Evolutionary conservation across 1,140 invertebrate genomes (phyloP).

Genomic region (Macrobrachium nipponense): DNA sequence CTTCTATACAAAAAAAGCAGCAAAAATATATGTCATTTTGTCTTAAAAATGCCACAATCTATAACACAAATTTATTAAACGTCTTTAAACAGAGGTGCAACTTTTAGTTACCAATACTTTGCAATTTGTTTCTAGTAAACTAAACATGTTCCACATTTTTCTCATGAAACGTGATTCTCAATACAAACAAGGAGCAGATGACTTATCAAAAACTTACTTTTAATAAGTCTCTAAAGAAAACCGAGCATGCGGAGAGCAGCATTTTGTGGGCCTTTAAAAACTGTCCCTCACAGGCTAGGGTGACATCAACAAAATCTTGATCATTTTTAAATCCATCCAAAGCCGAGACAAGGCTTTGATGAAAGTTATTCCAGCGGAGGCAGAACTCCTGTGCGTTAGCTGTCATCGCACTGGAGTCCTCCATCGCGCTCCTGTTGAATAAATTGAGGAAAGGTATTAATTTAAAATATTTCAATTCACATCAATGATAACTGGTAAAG

Average conservation of each 20-base stretch:
- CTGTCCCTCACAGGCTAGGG: conserved; percentile 84
- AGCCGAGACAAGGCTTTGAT: conserved; percentile 69
- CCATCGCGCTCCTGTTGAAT: conserved; percentile 54
- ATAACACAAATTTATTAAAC: too few species aligned
- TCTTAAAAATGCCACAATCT: too few species aligned
- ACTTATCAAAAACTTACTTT: conserved; percentile 73
- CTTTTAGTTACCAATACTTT: too few species aligned
- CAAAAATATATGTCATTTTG: too few species aligned
- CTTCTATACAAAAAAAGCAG: too few species aligned
- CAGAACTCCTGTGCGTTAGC: conserved; percentile 70
- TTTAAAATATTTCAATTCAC: too few species aligned
- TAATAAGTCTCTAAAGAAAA: conserved; percentile 89
- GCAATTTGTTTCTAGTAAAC: too few species aligned
- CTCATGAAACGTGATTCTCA: too few species aligned
- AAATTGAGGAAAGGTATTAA: not conserved
- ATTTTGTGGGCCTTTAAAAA: conserved; percentile 87
- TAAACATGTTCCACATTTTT: too few species aligned
- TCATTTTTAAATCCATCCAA: conserved; percentile 75
- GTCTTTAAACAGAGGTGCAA: too few species aligned
- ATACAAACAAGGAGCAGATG: not conserved
- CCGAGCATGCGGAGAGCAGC: conserved; percentile 85
- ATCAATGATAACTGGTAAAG: too few species aligned
- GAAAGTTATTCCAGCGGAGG: conserved; percentile 72
- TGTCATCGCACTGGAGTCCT: conserved; percentile 63
- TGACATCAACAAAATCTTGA: conserved; percentile 86